Conservation (phyloP, 2,797 vertebrate species). For the Tamandua tetradactyla region DNA sequence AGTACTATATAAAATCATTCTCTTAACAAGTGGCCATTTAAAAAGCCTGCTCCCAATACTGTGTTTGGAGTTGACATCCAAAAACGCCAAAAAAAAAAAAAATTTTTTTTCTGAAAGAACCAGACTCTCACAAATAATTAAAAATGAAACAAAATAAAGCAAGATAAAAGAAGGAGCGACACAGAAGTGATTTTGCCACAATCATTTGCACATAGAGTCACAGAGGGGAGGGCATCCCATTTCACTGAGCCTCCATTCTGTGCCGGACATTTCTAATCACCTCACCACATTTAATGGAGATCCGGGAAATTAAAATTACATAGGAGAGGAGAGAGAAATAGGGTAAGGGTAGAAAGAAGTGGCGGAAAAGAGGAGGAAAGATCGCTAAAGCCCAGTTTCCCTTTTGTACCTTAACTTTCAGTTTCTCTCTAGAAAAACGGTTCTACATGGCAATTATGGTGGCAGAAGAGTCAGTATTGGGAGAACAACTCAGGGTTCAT, state of each 20-base stretch:
- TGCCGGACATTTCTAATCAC: neutral
- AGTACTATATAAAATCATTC: neutral
- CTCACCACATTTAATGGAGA: fast-evolving
- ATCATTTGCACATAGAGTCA: neutral
- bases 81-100: too few relatives aligned
- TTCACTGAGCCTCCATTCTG: neutral
- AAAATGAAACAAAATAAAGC: neutral
- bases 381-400: neutral
- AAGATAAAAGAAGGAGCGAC: neutral
- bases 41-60: neutral
- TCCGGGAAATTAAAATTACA: fast-evolving
- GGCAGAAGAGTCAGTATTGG: neutral
- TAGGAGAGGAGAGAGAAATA: neutral
- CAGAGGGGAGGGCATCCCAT: too few relatives aligned
- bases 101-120: neutral
- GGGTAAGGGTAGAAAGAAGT: neutral
- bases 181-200: fast-evolving
- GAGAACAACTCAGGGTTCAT: neutral
- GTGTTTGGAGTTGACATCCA: neutral
- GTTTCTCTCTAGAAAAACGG: neutral
- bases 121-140: neutral
- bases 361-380: neutral
- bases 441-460: too few relatives aligned
- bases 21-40: neutral
- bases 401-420: neutral